These are phyloP conservation scores for Bradypodion pumilum DNA, from an alignment of 2,797 vertebrate genomes.

Conservation along the genomic window DNA sequence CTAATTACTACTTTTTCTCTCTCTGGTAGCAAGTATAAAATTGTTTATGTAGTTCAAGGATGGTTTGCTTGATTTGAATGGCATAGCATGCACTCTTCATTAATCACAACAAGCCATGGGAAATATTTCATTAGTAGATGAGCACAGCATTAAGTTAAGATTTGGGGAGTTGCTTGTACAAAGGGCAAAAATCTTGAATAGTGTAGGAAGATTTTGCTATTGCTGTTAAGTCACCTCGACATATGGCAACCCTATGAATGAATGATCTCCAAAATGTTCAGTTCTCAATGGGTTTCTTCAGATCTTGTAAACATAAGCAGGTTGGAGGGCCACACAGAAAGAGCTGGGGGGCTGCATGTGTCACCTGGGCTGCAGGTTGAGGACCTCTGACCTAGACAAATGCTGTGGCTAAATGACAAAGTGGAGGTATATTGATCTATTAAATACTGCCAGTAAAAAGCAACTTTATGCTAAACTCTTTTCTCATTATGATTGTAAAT, in stretches of 20 bases:
- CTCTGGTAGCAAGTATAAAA: background rate
- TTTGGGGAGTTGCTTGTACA: slow-evolving; percentile 46
- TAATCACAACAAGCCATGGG: background rate
- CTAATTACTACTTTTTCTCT: slow-evolving; percentile 23
- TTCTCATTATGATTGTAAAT: slow-evolving; percentile 52
- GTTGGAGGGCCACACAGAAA: too few species aligned
- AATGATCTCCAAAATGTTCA: too few species aligned
- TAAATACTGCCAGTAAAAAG: slow-evolving; percentile 87
- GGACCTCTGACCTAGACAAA: too few species aligned
- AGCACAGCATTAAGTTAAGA: slow-evolving; percentile 22
- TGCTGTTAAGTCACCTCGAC: too few species aligned
- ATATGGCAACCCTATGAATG: too few species aligned
- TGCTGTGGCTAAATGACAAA: slow-evolving; percentile 73
- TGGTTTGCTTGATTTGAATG: slow-evolving; percentile 7
- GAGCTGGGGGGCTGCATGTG: too few species aligned
- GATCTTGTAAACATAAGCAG: too few species aligned
- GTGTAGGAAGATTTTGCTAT: slow-evolving; percentile 38
- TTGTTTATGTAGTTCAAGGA: slow-evolving; percentile 28
- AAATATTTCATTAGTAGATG: slow-evolving; percentile 2
- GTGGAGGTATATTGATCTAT: slow-evolving; percentile 80
- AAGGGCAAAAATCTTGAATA: background rate
- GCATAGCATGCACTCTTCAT: background rate
- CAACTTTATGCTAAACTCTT: slow-evolving; percentile 66
- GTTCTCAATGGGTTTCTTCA: too few species aligned
- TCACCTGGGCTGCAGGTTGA: too few species aligned